Percentiles rank a stretch among this genome's conserved stretches.
These are phyloP conservation scores for Sitodiplosis mosellana DNA, from an alignment of 1,140 invertebrate genomes.

Conservation along the genomic window DNA sequence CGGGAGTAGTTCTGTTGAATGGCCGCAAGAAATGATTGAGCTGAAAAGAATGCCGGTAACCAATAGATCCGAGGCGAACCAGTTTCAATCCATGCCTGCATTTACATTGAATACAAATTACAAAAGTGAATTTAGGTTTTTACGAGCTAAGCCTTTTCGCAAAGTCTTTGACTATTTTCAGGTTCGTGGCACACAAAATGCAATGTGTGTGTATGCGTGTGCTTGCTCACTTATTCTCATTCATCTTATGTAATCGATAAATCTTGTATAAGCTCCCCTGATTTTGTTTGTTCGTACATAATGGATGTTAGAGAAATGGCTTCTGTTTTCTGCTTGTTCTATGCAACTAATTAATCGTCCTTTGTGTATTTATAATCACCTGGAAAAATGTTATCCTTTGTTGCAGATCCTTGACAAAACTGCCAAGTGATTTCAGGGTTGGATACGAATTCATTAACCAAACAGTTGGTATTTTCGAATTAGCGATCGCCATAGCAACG, in stretches of 20 bases:
- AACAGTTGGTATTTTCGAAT: constrained; percentile 60
- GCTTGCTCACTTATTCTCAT: no score
- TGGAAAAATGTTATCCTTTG: constrained; percentile 60
- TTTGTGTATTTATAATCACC: constrained; percentile 26
- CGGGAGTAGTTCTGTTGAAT: constrained; percentile 85
- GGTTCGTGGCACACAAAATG: no score
- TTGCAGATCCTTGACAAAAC: constrained; percentile 77
- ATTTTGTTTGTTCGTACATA: not conserved
- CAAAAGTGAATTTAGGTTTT: no score
- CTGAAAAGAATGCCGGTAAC: constrained; percentile 91
- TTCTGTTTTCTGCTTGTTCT: not conserved
- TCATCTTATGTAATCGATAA: no score
- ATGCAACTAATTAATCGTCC: not conserved
- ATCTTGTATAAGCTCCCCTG: no score
- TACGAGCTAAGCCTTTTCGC: no score
- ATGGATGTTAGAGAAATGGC: constrained; percentile 2
- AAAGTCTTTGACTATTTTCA: no score
- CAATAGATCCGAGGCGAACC: constrained; percentile 72
- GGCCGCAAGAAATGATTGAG: constrained; percentile 88
- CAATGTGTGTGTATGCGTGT: no score
- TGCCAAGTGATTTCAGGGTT: constrained; percentile 77
- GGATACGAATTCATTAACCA: constrained; percentile 83
- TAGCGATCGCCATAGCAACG: constrained; percentile 64
- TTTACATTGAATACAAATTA: no score
- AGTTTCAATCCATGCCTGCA: constrained; percentile 60